Conservation (phyloP, 2,797 vertebrate genomes). For the Salmo trutta region DNA sequence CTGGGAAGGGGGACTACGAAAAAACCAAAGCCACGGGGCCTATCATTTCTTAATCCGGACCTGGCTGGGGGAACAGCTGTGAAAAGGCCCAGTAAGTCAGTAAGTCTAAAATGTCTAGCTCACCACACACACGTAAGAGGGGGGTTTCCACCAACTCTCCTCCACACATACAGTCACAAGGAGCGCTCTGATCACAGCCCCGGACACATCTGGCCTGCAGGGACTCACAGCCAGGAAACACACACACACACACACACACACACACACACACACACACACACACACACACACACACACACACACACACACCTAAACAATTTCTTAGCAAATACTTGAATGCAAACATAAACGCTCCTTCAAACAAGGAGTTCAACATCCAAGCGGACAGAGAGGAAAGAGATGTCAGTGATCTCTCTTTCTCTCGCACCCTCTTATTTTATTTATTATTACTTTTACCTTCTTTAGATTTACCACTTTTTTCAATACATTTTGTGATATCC, state of each 20-base stretch:
- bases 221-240: constrained; percentile 51
- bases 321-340: constrained; percentile 10
- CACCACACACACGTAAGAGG: constrained; percentile 44
- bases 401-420: too few relatives aligned
- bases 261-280: not conserved
- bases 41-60: not conserved
- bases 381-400: constrained; percentile 20
- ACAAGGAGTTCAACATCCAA: constrained; percentile 18
- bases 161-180: constrained; percentile 41
- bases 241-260: constrained; percentile 19
- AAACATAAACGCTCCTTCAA: constrained; percentile 41
- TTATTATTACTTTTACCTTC: too few relatives aligned
- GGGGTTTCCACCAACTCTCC: constrained; percentile 67
- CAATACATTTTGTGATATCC: too few relatives aligned
- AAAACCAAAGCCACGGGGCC: not conserved
- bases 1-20: too few relatives aligned
- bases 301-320: constrained; percentile 5
- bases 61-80: not conserved
- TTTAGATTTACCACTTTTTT: too few relatives aligned
- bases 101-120: not conserved
- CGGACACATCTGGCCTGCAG: constrained; percentile 49
- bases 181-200: constrained; percentile 59
- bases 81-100: not conserved
- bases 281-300: not conserved
- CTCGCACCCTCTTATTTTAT: too few relatives aligned